These are phyloP conservation scores for Apolygus lucorum DNA, from an alignment of 1,140 invertebrate species.

Conservation along the genomic window DNA sequence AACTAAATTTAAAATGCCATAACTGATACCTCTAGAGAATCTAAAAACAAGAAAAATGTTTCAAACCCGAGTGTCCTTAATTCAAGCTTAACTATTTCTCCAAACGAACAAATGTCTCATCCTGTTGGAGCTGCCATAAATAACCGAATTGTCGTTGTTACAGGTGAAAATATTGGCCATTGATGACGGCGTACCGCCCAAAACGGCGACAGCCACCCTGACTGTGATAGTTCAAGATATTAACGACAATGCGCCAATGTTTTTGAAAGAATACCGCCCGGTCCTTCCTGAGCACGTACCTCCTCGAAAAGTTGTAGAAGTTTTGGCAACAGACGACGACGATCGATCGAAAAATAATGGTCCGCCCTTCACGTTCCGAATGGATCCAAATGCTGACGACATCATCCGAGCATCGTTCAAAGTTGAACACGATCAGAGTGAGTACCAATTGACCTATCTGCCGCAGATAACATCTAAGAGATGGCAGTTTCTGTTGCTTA, in stretches of 20 bases:
- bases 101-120: too few species aligned
- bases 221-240: constrained; percentile 93
- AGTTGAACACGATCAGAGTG: constrained; percentile 88
- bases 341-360: constrained; percentile 89
- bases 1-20: too few species aligned
- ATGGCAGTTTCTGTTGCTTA: too few species aligned
- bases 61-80: too few species aligned
- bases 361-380: constrained; percentile 85
- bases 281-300: constrained; percentile 83
- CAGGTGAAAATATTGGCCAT: constrained; percentile 87
- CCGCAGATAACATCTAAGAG: too few species aligned
- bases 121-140: too few species aligned
- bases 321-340: constrained; percentile 90
- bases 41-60: too few species aligned
- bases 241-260: constrained; percentile 89
- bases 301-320: constrained; percentile 82
- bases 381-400: constrained; percentile 86
- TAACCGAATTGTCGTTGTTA: too few species aligned
- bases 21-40: too few species aligned
- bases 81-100: too few species aligned
- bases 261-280: constrained; percentile 84
- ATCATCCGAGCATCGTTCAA: constrained; percentile 86
- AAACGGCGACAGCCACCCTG: constrained; percentile 90
- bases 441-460: too few species aligned
- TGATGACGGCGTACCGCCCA: constrained; percentile 86